phyloP scores from a whole-genome alignment of 2,888 invertebrate genomes.

The Aplocera efformata region DNA sequence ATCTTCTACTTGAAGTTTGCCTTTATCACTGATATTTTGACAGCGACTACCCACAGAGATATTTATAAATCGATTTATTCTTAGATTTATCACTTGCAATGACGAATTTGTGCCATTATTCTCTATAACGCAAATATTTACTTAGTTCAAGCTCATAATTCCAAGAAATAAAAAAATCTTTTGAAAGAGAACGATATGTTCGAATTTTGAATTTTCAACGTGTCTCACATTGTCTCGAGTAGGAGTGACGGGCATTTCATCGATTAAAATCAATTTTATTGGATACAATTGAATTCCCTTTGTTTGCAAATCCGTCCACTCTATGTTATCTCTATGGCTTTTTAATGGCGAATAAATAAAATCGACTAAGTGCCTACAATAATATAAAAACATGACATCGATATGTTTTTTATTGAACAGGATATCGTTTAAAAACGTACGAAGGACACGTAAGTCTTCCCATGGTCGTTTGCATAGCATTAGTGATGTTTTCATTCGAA shows the following conservation, averaged over 20 bases:
- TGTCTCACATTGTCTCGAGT: conserved; percentile 56
- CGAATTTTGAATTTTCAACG: conserved; percentile 46
- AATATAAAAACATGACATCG: conserved; percentile 24
- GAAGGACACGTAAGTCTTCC: conserved; percentile 36
- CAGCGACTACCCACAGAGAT: conserved; percentile 55
- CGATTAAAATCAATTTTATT: conserved; percentile 67
- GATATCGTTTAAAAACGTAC: conserved; percentile 33
- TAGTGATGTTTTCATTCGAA: conserved; percentile 67
- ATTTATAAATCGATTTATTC: conserved; percentile 28
- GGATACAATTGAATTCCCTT: conserved; percentile 61
- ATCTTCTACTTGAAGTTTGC: background rate
- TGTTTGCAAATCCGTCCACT: conserved; percentile 62
- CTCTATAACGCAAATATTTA: conserved; percentile 29
- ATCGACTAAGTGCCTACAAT: conserved; percentile 21
- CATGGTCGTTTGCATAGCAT: conserved; percentile 60
- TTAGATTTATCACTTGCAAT: conserved; percentile 41
- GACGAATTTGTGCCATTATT: conserved; percentile 33
- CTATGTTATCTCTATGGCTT: conserved; percentile 33
- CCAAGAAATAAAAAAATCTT: conserved; percentile 29
- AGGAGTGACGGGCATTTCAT: conserved; percentile 55
- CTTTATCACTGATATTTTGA: conserved; percentile 51
- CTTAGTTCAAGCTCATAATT: conserved; percentile 23
- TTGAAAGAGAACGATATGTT: conserved; percentile 39
- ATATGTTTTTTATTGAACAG: conserved; percentile 19
- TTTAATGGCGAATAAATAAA: conserved; percentile 32